Evolutionary conservation across 2,113 vertebrate genomes (phyloP).

Genomic region (Brachyistius frenatus): DNA sequence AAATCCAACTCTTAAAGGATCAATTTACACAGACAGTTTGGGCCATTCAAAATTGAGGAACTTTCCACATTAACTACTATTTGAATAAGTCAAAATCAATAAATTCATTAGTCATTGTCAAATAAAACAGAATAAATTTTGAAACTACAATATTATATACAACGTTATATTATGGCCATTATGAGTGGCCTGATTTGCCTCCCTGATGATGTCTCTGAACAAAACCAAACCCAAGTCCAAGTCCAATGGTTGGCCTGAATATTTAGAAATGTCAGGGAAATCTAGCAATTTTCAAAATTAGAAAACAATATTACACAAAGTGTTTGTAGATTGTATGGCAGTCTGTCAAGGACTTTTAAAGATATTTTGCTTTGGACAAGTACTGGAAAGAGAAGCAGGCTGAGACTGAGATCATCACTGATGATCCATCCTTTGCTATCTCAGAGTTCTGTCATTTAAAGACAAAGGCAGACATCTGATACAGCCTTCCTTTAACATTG

Average conservation of each 20-base stretch:
- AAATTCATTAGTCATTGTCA: too few relatives aligned
- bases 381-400: slow-evolving; percentile 9
- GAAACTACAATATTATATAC: too few relatives aligned
- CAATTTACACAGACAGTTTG: not conserved
- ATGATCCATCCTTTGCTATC: slow-evolving; percentile 28
- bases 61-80: too few relatives aligned
- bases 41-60: too few relatives aligned
- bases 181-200: too few relatives aligned
- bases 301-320: not conserved
- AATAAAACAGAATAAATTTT: too few relatives aligned
- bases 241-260: not conserved
- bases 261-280: not conserved
- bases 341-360: not conserved
- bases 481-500: slow-evolving; percentile 11
- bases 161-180: too few relatives aligned
- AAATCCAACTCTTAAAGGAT: not conserved
- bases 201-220: too few relatives aligned
- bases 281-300: not conserved
- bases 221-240: too few relatives aligned
- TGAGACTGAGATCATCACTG: slow-evolving; percentile 23
- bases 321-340: slow-evolving; percentile 5
- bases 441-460: slow-evolving; percentile 30
- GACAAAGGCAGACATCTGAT: slow-evolving; percentile 16
- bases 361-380: not conserved
- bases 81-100: too few relatives aligned